phyloP scores from a whole-genome alignment of 2,113 vertebrate genomes.

The Dryoscopus gambensis region DNA sequence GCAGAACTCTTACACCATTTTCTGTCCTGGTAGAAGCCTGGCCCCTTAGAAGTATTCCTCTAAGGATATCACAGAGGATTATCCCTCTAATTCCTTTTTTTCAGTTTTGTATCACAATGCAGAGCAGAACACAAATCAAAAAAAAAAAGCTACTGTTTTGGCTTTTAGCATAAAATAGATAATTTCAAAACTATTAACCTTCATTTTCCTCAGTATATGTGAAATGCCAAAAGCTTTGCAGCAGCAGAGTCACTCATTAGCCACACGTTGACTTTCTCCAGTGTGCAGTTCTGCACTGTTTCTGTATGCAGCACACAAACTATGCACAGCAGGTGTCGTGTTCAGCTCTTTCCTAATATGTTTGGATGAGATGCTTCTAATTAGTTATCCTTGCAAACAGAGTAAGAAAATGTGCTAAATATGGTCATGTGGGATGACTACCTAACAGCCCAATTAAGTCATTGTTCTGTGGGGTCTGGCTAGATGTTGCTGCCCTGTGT shows the following conservation, averaged over 20 bases:
- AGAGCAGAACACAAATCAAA: background rate
- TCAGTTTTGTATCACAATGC: background rate
- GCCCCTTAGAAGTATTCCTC: background rate
- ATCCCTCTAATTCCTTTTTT: background rate
- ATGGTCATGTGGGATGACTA: background rate
- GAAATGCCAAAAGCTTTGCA: background rate
- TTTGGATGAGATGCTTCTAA: conserved; percentile 35
- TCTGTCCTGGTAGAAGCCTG: background rate
- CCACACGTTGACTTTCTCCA: background rate
- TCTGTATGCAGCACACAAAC: background rate
- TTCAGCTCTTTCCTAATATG: background rate
- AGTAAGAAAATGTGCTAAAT: background rate
- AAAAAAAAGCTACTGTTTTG: background rate
- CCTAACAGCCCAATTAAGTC: background rate
- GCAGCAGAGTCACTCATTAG: background rate
- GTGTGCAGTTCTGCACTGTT: background rate
- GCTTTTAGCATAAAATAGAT: background rate
- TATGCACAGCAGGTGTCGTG: background rate
- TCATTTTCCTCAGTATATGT: background rate
- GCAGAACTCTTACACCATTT: background rate
- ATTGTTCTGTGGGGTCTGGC: background rate
- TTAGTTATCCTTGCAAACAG: conserved; percentile 14
- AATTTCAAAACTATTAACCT: background rate
- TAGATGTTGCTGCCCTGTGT: background rate
- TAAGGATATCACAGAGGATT: background rate